Evolutionary conservation across 1,140 invertebrate species (phyloP), one percentile per base, ranked within the genome.

Genomic region (Eupristina koningsbergeri): DNA sequence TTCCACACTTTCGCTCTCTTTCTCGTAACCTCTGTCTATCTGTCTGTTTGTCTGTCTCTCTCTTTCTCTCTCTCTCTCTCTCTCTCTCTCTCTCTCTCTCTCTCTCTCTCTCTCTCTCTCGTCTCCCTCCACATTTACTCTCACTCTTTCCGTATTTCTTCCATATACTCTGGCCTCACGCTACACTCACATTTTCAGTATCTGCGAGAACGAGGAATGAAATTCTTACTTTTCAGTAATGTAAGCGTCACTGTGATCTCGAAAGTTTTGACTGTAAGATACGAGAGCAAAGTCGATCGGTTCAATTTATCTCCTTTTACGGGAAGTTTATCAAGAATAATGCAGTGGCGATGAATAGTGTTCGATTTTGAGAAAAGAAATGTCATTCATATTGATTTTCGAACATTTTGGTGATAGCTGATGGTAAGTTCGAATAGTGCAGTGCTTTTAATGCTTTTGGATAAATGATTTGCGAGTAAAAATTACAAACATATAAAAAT

Each of bases 1-100:
- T 84, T 50, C 34, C 61, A 50, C 80, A n/a, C 85, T 86, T 64
- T 78, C 67, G 61, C 39, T 50, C 50, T n/a, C 63, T 76, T 47
- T 76, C 31, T 34, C 31, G n/a, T n/a, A n/a, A n/a, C n/a, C n/a
- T n/a, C n/a, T n/a, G n/a, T n/a, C n/a, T n/a, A n/a, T n/a, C n/a
- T n/a, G n/a, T n/a, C n/a, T n/a, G n/a, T n/a, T n/a, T n/a, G n/a
- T n/a, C n/a, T 11, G 0, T 29, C 71, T 47, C 2, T 47, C 22
- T 47, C 71, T 1, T 31, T 73, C 39, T 9, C 41, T 45, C 45
- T 11, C 29, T 76, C 74, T 76, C 31, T 34, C 31, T 34, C 29
- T 34, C 63, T 64, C 53, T 58, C 9, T 9, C 31, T 50, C 45
- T 15, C 71, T 47, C 73, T n/a, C 19, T 29, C 47, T 76, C 31